phyloP scores from a whole-genome alignment of 2,888 invertebrate genomes.

The Drosophila lutescens region DNA sequence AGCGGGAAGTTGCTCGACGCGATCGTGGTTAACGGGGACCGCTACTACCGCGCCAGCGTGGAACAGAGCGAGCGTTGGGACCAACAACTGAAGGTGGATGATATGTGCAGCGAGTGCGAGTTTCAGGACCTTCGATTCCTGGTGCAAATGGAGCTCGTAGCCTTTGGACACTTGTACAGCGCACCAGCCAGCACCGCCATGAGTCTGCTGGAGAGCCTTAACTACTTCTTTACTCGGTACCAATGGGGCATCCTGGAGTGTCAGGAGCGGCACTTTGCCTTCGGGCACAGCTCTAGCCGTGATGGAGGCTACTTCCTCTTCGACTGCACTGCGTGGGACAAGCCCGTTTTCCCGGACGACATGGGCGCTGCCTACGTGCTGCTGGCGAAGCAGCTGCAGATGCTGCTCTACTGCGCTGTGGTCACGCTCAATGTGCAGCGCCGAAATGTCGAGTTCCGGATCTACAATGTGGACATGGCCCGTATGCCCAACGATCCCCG shows the following conservation, averaged over 20 bases:
- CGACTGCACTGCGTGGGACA: slow-evolving; percentile 87
- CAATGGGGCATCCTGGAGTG: slow-evolving; percentile 86
- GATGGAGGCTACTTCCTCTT: slow-evolving; percentile 86
- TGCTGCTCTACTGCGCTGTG: neutral
- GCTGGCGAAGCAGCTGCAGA: slow-evolving; percentile 1
- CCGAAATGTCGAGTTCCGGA: slow-evolving; percentile 1
- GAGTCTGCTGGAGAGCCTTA: slow-evolving; percentile 87
- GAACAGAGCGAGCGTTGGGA: slow-evolving; percentile 81
- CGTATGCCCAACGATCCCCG: neutral
- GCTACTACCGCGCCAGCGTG: slow-evolving; percentile 86
- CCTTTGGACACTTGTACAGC: slow-evolving; percentile 81
- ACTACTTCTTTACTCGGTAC: slow-evolving; percentile 86
- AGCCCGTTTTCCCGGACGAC: slow-evolving; percentile 86
- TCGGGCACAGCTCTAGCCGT: slow-evolving; percentile 84
- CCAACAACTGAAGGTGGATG: neutral
- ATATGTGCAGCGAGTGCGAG: slow-evolving; percentile 81
- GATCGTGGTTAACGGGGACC: slow-evolving; percentile 86
- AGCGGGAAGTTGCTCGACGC: slow-evolving; percentile 87
- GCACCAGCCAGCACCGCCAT: slow-evolving; percentile 83
- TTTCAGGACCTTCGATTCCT: slow-evolving; percentile 86
- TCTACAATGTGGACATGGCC: slow-evolving; percentile 2
- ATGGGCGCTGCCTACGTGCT: slow-evolving; percentile 86
- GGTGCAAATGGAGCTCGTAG: neutral
- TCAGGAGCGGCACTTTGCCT: slow-evolving; percentile 85
- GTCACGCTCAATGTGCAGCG: neutral